A percentile compares a stretch with the other conserved stretches of the same genome.
Conservation (phyloP, 2,888 invertebrate genomes). For the Heliconius cydno region DNA sequence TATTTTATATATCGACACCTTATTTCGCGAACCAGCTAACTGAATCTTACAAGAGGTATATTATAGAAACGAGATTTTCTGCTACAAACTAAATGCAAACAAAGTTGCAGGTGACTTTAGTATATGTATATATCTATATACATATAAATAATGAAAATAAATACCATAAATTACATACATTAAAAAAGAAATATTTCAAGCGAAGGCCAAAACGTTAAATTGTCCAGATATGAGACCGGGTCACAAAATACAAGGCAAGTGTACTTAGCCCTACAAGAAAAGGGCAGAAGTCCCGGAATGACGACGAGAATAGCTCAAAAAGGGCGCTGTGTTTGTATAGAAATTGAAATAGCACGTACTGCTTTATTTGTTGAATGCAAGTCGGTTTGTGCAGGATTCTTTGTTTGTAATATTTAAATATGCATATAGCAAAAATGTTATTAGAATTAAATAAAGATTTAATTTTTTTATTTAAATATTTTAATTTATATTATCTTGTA, state of each 20-base stretch:
- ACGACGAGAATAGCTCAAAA: constrained; percentile 39
- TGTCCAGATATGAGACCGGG: not conserved
- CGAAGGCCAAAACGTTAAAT: not conserved
- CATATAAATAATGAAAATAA: not conserved
- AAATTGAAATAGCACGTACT: constrained; percentile 16
- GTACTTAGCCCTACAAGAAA: constrained; percentile 38
- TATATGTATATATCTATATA: too few species aligned
- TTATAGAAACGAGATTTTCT: too few species aligned
- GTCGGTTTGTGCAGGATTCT: not conserved
- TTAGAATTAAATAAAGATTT: too few species aligned
- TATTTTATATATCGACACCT: too few species aligned
- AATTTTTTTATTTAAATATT: not conserved
- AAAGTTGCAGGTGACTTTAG: too few species aligned
- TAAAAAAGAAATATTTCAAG: not conserved
- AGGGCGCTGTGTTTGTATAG: constrained; percentile 32
- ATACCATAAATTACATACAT: not conserved
- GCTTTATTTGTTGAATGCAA: constrained; percentile 19
- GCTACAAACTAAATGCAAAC: too few species aligned
- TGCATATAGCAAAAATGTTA: not conserved
- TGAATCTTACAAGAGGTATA: too few species aligned
- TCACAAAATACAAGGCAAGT: constrained; percentile 28
- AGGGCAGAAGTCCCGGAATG: constrained; percentile 32
- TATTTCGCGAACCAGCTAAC: too few species aligned
- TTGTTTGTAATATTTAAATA: not conserved
- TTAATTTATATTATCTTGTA: not conserved